Evolutionary conservation across 1,140 invertebrate species (phyloP).

Genomic region (Patella vulgata): DNA sequence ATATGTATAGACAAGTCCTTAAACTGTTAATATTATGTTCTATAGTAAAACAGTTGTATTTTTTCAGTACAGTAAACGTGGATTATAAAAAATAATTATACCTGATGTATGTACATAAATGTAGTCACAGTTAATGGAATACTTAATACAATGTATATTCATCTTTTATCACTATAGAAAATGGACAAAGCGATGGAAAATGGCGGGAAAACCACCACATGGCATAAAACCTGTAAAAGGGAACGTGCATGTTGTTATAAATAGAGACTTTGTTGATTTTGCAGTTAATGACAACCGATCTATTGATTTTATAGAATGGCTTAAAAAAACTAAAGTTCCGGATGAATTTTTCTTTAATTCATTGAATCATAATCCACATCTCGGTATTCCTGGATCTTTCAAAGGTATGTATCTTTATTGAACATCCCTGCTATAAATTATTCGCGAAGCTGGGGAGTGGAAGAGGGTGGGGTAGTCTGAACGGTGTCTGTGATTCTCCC

Average conservation of each 20-base stretch:
- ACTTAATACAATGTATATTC: background rate
- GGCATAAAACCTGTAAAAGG: slow-evolving; percentile 36
- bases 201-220: background rate
- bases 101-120: too few relatives aligned
- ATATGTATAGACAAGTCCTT: slow-evolving; percentile 22
- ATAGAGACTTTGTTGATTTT: slow-evolving; percentile 40
- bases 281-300: slow-evolving; percentile 21
- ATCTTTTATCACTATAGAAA: slow-evolving; percentile 10
- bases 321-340: slow-evolving; percentile 32
- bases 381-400: slow-evolving; percentile 21
- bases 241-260: slow-evolving; percentile 33
- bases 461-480: too few relatives aligned
- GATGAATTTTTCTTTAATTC: slow-evolving; percentile 46
- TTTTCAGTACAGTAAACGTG: background rate
- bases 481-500: too few relatives aligned
- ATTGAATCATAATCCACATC: slow-evolving; percentile 36
- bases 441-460: too few relatives aligned
- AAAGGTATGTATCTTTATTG: slow-evolving; percentile 22
- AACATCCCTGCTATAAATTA: too few relatives aligned
- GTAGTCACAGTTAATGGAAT: background rate
- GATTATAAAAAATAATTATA: background rate
- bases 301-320: slow-evolving; percentile 39
- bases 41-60: background rate
- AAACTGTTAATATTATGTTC: slow-evolving; percentile 22
- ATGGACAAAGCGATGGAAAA: background rate